A percentile compares a stretch with the other conserved stretches of the same genome.
Evolutionary conservation across 1,140 invertebrate species (phyloP).

Genomic region (Dinothrombium tinctorium): DNA sequence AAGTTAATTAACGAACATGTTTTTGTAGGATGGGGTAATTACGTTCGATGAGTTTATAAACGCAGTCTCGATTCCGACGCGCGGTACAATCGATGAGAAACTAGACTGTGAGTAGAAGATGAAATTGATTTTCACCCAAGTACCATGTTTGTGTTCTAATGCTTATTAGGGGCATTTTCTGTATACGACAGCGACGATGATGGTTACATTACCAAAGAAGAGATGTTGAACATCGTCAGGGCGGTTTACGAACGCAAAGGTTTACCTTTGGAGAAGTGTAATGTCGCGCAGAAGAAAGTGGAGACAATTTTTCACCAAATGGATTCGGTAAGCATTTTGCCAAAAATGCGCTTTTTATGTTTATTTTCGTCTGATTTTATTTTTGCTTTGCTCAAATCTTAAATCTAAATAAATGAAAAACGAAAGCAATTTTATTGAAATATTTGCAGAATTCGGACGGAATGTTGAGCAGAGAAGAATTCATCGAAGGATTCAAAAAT

Average conservation of each 20-base stretch:
- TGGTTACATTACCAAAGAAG: slow-evolving; percentile 25
- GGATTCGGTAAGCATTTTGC: slow-evolving; percentile 22
- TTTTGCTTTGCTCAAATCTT: neutral
- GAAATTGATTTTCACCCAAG: neutral
- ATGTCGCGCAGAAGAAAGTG: slow-evolving; percentile 28
- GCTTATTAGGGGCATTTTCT: slow-evolving; percentile 25
- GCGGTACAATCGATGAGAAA: slow-evolving; percentile 22
- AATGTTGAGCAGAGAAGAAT: slow-evolving; percentile 26
- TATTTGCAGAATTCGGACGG: slow-evolving; percentile 25
- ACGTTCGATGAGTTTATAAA: slow-evolving; percentile 22
- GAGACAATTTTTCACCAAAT: slow-evolving; percentile 29
- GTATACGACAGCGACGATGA: slow-evolving; percentile 30
- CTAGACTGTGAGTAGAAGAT: slow-evolving; percentile 19
- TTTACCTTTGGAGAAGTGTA: slow-evolving; percentile 25
- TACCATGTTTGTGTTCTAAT: slow-evolving; percentile 4
- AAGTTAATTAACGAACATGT: too few species aligned
- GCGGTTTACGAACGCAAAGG: slow-evolving; percentile 27
- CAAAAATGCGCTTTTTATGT: neutral
- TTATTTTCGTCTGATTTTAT: neutral
- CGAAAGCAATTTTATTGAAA: neutral
- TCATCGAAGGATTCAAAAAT: slow-evolving; percentile 27
- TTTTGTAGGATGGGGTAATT: slow-evolving; percentile 22
- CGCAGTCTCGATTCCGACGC: slow-evolving; percentile 22
- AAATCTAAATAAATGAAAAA: neutral
- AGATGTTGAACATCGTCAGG: slow-evolving; percentile 26